Evolutionary conservation across 1,140 invertebrate species (phyloP).

Genomic region (Tetragonula clypearis): DNA sequence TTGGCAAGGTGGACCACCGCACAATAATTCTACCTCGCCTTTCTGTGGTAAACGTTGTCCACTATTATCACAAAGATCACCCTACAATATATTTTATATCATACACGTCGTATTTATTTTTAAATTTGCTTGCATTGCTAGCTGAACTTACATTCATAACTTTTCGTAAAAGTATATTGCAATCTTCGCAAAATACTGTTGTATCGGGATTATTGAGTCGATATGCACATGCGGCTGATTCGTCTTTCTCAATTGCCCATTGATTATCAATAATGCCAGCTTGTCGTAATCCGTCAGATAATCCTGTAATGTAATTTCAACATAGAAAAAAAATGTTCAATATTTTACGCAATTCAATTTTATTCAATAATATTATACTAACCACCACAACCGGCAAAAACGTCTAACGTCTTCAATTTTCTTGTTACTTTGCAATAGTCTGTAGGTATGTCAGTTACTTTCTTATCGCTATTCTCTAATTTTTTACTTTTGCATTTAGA

Average conservation of each 20-base stretch:
- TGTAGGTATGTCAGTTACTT: slow-evolving; percentile 63
- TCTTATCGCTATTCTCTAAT: slow-evolving; percentile 58
- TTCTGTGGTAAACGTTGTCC: slow-evolving; percentile 87
- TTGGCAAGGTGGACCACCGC: slow-evolving; percentile 94
- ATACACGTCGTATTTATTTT: not conserved
- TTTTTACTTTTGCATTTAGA: slow-evolving; percentile 88
- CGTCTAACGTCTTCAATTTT: slow-evolving; percentile 87
- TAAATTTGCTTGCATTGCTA: not conserved
- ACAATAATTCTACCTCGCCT: slow-evolving; percentile 92
- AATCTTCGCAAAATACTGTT: slow-evolving; percentile 92
- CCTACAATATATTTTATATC: slow-evolving; percentile 72
- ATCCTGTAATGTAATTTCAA: slow-evolving; percentile 62
- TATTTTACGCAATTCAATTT: not conserved
- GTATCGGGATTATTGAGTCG: slow-evolving; percentile 89
- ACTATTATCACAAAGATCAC: slow-evolving; percentile 80
- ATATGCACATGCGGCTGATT: slow-evolving; percentile 90
- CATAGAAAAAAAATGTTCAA: not conserved
- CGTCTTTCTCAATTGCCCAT: slow-evolving; percentile 93
- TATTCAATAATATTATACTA: slow-evolving; percentile 55
- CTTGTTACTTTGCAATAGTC: slow-evolving; percentile 73
- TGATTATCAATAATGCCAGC: slow-evolving; percentile 86
- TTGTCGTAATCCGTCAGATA: slow-evolving; percentile 88
- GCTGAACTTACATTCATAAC: slow-evolving; percentile 69
- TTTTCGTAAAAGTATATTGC: slow-evolving; percentile 87
- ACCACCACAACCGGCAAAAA: slow-evolving; percentile 95